Conservation (phyloP, 2,888 invertebrate genomes). For the Sericinus montela region DNA sequence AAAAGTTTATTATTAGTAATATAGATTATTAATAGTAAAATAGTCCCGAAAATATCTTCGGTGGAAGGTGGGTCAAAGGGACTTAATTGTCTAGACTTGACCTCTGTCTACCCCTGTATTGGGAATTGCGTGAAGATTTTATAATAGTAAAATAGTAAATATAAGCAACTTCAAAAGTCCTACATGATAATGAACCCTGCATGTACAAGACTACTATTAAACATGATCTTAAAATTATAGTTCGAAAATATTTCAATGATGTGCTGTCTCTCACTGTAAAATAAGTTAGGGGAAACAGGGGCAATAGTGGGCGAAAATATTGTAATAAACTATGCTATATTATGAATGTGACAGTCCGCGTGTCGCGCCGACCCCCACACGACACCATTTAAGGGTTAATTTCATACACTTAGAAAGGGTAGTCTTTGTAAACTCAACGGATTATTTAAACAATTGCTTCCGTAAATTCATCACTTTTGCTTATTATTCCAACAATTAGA, state of each 20-base stretch:
- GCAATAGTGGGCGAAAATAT: constrained; percentile 70
- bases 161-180: too few species aligned
- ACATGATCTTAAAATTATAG: background rate
- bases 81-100: too few species aligned
- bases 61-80: too few species aligned
- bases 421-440: constrained; percentile 68
- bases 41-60: too few species aligned
- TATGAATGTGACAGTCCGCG: constrained; percentile 75
- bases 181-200: too few species aligned
- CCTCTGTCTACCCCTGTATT: too few species aligned
- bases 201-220: too few species aligned
- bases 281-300: constrained; percentile 44
- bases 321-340: constrained; percentile 74
- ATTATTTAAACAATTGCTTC: constrained; percentile 66
- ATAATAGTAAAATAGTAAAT: too few species aligned
- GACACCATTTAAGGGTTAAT: constrained; percentile 62
- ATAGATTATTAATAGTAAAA: too few species aligned
- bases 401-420: constrained; percentile 49
- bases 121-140: too few species aligned
- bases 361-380: constrained; percentile 55
- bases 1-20: too few species aligned
- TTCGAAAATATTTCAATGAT: constrained; percentile 5
- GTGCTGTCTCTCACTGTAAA: constrained; percentile 23
- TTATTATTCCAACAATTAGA: constrained; percentile 35
- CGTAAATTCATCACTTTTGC: constrained; percentile 65